Evolutionary conservation across 2,888 invertebrate genomes (phyloP), one percentile per base, ranked within the genome.

Genomic region (Ichneumon xanthorius): DNA sequence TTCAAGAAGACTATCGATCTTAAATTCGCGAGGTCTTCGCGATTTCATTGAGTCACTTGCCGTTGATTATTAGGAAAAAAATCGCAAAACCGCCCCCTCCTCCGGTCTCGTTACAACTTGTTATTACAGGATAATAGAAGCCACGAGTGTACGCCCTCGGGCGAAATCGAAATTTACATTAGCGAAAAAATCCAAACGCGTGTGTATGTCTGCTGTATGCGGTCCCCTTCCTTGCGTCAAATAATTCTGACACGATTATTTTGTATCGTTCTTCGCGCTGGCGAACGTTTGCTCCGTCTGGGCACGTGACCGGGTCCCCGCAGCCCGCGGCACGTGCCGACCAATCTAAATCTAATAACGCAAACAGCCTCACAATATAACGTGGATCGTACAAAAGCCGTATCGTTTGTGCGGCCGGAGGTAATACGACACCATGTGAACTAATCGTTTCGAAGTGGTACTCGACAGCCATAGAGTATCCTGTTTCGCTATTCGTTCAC

Each of bases 341-440:
- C 89, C 93, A 92, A 93, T 93, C 92, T 90, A 93, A 93, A 93
- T 93, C 93, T 93, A 93, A 93, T 93, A 93, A 93, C 90, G 89
- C 93, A 93, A 93, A 93, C 93, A 93, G 91, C 90, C 89, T 89
- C 85, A 91, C 92, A 92, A 92, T 92, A 89, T 63, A 63, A 90
- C 89, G 87, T 87, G 86, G 87, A 87, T 86, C 89, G 82, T 65
- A 53, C 58, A n/a, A 33, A 33, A 77, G 45, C 70, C 87, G 75
- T 67, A 86, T 86, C 89, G 90, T 87, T 90, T 84, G 89, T 83
- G 84, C 81, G 88, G 88, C 84, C 86, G 81, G 86, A 89, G 88
- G 91, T 92, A 93, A 93, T 89, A 90, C 87, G 91, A 93, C 92
- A 93, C 93, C 93, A 93, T 93, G 93, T 93, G 93, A 93, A 93